These are phyloP conservation scores for Boleophthalmus pectinirostris DNA, from an alignment of 2,113 vertebrate species.

Conservation along the genomic window DNA sequence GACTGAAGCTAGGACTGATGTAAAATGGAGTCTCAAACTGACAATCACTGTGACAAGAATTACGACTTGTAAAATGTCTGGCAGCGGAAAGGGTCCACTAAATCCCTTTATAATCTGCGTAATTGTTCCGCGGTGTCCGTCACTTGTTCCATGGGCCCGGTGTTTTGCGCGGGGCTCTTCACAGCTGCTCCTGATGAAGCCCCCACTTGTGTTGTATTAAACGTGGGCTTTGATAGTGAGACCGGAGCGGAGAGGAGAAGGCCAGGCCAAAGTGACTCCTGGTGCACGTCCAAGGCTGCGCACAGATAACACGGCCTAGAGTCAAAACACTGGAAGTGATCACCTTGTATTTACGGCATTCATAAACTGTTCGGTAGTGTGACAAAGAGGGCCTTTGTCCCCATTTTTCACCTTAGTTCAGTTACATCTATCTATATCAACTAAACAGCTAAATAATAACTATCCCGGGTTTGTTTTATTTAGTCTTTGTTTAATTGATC, in stretches of 20 bases:
- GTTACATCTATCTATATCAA: too few relatives aligned
- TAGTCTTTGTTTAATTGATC: too few relatives aligned
- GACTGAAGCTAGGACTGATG: too few relatives aligned
- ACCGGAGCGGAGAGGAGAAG: too few relatives aligned
- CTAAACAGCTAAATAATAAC: too few relatives aligned
- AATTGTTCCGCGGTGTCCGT: neutral
- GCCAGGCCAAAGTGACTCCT: neutral
- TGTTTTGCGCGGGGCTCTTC: too few relatives aligned
- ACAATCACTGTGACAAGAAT: too few relatives aligned
- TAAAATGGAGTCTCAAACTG: too few relatives aligned
- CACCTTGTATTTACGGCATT: neutral
- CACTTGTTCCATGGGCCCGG: neutral
- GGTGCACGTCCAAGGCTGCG: neutral
- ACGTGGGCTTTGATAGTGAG: constrained; percentile 2
- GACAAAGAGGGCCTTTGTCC: too few relatives aligned
- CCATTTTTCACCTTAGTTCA: too few relatives aligned
- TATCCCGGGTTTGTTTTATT: too few relatives aligned
- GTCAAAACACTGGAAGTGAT: neutral
- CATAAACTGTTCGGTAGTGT: neutral
- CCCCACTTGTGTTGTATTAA: neutral
- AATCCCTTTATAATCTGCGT: neutral
- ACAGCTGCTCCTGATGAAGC: neutral
- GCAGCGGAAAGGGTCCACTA: neutral
- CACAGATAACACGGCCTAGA: neutral
- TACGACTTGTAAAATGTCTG: too few relatives aligned